A percentile compares a stretch with the other conserved stretches of the same genome.
Evolutionary conservation across 2,113 vertebrate species (phyloP).

Genomic region (Podocnemis expansa): DNA sequence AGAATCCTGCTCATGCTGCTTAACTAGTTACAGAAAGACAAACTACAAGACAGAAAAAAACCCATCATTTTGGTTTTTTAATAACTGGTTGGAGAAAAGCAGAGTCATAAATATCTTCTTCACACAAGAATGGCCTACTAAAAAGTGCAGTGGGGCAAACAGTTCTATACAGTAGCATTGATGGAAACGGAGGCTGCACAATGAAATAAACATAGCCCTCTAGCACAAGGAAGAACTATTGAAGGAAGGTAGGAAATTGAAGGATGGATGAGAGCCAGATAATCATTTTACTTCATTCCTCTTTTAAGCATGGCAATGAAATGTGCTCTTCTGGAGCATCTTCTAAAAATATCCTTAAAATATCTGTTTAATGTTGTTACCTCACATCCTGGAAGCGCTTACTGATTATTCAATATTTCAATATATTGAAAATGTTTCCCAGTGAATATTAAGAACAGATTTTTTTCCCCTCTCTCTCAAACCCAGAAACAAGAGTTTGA

Average conservation of each 20-base stretch:
- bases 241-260: not conserved
- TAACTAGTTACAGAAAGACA: not conserved
- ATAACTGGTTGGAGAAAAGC: not conserved
- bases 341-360: not conserved
- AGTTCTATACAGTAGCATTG: accelerated
- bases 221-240: not conserved
- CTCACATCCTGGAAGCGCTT: not conserved
- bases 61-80: not conserved
- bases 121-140: not conserved
- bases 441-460: not conserved
- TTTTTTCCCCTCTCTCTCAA: no score
- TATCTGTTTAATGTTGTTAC: not conserved
- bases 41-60: not conserved
- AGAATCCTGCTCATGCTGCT: not conserved
- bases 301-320: not conserved
- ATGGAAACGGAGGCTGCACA: not conserved
- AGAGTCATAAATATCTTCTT: not conserved
- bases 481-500: not conserved
- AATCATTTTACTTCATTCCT: not conserved
- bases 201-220: not conserved
- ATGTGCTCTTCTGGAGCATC: not conserved
- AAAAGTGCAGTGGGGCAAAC: not conserved
- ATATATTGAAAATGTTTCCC: not conserved
- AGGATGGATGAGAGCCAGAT: not conserved
- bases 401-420: not conserved